These are phyloP conservation scores for Sminthopsis crassicaudata DNA, from an alignment of 2,113 vertebrate species.

Conservation along the genomic window DNA sequence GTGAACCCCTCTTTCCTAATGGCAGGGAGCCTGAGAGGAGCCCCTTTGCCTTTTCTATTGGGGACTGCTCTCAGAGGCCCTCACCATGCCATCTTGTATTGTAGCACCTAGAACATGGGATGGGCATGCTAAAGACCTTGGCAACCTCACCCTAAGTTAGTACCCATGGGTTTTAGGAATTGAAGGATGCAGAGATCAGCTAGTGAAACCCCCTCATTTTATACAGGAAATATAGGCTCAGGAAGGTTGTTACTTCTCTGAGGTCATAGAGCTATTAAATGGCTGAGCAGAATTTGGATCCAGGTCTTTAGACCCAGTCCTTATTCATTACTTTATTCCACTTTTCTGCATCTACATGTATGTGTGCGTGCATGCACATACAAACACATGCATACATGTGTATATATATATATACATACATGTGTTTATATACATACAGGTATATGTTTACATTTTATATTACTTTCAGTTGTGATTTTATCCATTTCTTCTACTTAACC, in stretches of 20 bases:
- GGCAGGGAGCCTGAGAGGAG: background rate
- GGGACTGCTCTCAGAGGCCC: background rate
- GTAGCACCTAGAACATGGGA: background rate
- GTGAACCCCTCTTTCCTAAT: background rate
- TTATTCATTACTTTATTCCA: background rate
- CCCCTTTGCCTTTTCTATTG: background rate
- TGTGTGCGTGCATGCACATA: background rate
- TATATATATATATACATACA: too few relatives aligned
- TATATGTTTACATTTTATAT: background rate
- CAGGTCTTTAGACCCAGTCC: background rate
- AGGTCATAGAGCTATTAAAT: background rate
- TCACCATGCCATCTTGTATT: background rate
- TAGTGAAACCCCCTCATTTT: background rate
- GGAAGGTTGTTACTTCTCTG: background rate
- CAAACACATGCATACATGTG: background rate
- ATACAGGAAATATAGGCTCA: background rate
- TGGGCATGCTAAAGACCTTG: background rate
- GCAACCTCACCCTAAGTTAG: background rate
- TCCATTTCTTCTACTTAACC: background rate
- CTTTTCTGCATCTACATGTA: background rate
- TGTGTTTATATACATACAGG: too few relatives aligned
- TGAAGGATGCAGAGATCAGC: background rate
- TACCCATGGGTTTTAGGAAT: background rate
- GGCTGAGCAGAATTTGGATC: background rate
- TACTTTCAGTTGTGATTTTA: background rate